These are phyloP conservation scores for Paramormyrops hopkinsi DNA, from an alignment of 2,797 vertebrate species.

Conservation along the genomic window DNA sequence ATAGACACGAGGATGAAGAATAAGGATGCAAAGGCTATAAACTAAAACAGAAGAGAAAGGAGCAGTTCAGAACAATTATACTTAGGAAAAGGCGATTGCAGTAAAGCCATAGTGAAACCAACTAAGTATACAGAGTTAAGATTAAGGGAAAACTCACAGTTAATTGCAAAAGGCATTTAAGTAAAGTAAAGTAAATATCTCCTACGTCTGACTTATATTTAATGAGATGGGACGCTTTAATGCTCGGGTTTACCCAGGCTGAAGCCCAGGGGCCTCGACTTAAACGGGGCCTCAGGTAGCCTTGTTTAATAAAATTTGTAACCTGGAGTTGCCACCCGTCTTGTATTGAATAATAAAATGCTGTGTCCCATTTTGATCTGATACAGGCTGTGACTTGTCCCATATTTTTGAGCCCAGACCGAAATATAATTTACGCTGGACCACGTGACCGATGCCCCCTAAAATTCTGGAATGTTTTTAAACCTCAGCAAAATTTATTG, in stretches of 20 bases:
- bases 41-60: conserved; percentile 63
- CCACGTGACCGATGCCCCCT: neutral
- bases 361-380: neutral
- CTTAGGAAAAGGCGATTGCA: neutral
- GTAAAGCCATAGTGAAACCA: neutral
- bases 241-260: neutral
- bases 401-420: neutral
- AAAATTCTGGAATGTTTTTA: neutral
- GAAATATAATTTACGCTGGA: neutral
- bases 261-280: neutral
- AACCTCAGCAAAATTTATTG: neutral
- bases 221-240: neutral
- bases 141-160: neutral
- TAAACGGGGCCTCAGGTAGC: neutral
- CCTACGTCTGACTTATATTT: neutral
- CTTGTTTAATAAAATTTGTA: neutral
- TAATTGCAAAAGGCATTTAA: neutral
- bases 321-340: neutral
- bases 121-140: neutral
- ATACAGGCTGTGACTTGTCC: neutral
- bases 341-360: neutral
- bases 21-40: conserved; percentile 92
- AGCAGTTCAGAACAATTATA: neutral
- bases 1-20: conserved; percentile 99
- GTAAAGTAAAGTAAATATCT: neutral